phyloP scores from a whole-genome alignment of 2,888 invertebrate genomes.

The Linyphia triangularis region DNA sequence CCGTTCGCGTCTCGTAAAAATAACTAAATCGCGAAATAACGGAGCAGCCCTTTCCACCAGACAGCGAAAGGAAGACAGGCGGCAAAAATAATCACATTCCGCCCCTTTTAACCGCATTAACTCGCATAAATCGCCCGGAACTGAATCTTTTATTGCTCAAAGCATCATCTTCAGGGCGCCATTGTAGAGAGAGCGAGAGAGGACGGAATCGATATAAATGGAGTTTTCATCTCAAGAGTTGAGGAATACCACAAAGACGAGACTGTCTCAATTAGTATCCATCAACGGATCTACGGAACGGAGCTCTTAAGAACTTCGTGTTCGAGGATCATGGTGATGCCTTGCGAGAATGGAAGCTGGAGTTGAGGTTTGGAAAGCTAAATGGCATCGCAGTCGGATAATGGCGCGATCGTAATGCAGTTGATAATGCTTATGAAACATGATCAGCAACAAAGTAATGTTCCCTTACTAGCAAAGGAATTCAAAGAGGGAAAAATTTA shows the following conservation, averaged over 20 bases:
- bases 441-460: too few species aligned
- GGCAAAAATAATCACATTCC: conserved; percentile 61
- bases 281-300: conserved; percentile 30
- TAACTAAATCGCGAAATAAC: conserved; percentile 65
- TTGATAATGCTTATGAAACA: background rate
- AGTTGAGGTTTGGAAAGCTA: background rate
- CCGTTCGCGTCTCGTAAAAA: conserved; percentile 62
- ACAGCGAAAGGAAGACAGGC: conserved; percentile 5
- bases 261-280: conserved; percentile 41
- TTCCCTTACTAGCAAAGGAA: too few species aligned
- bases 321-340: background rate
- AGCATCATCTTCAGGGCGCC: conserved; percentile 49
- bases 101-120: conserved; percentile 60
- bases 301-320: background rate
- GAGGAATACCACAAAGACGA: background rate
- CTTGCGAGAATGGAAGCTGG: too few species aligned
- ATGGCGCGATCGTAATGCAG: background rate
- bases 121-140: conserved; percentile 64
- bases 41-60: conserved; percentile 20
- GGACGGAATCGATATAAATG: conserved; percentile 39
- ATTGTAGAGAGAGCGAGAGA: conserved; percentile 19
- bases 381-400: background rate
- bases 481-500: too few species aligned
- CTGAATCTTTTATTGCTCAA: conserved; percentile 67
- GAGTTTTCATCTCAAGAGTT: background rate